Base-by-base conservation (phyloP, 2,797 vertebrate species). In the Lerista edwardsae region DNA sequence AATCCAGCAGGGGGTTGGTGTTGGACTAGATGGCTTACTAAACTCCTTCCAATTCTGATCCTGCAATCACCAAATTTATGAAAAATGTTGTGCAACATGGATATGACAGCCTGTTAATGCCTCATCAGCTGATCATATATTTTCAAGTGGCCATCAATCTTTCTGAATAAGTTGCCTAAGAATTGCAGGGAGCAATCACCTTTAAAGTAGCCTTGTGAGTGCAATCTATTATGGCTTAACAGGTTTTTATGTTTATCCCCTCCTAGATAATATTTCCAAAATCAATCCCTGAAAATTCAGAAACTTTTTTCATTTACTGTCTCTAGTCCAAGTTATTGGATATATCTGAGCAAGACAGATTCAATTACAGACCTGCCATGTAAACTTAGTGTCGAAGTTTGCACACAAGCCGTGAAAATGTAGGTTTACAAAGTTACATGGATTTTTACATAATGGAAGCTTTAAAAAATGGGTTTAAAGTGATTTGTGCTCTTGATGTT, bases 251-350 rank as follows among this genome's bases (percentile, higher is more conserved):
- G 64, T 77, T 83, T 68, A 76, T 69, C 61, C 67, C 15, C 25
- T 23, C 51, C 29, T 51, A 17, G 64, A 83, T 83, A 77, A 69
- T 69, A 83, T 83, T 83, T 76, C 51, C 51, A 83, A 76, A n/a
- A 83, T 69, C 82, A 83, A 74, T 76, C 82, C 72, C 44, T 75
- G 78, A 75, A 74, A 75, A 75, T 75, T 67, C 34, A 85, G 36
- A 34, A 85, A 75, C 64, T 67, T 80, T 79, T 74, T 80, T 36
- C 61, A 34, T 80, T 75, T 75, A 71, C 47, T 75, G 47, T 68
- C 36, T 80, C 29, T 85, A 59, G 62, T 80, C n/a, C 78, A 85
- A 85, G 67, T 85, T 69, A 80, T 73, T 85, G 39, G 47, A 80
- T 61, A 29, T 80, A 62, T 75, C 55, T 75, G 72, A 85, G 84